These are phyloP conservation scores for Drosophila kanekoi DNA, from an alignment of 2,888 invertebrate species.

Conservation along the genomic window DNA sequence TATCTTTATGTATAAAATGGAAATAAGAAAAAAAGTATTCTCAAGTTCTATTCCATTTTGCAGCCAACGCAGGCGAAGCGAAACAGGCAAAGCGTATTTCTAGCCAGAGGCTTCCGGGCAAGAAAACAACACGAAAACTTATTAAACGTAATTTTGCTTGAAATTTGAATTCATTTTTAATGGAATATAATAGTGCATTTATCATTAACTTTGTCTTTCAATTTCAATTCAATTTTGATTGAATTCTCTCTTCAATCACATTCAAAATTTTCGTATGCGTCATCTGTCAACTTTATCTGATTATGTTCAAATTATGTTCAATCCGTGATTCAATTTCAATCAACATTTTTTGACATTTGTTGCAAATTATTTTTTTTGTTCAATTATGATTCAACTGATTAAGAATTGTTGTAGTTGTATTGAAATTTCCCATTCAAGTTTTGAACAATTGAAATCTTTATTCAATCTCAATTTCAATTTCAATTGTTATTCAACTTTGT, in stretches of 20 bases:
- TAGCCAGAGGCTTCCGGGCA: conserved; percentile 32
- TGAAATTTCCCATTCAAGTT: not conserved
- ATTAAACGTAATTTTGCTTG: not conserved
- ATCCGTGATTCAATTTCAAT: not conserved
- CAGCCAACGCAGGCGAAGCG: conserved; percentile 36
- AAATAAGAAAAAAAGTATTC: conserved; percentile 16
- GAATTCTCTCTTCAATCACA: not conserved
- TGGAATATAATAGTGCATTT: too few species aligned
- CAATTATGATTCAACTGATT: not conserved
- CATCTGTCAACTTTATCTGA: not conserved
- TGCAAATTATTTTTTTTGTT: not conserved
- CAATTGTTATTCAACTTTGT: conserved; percentile 24
- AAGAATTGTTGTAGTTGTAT: not conserved
- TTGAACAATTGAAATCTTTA: not conserved
- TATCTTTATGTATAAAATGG: not conserved
- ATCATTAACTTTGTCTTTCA: conserved; percentile 15
- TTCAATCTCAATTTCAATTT: conserved; percentile 21
- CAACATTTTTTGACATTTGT: not conserved
- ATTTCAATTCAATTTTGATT: not conserved
- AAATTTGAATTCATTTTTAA: conserved; percentile 9
- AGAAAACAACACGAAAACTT: conserved; percentile 3
- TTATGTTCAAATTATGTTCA: not conserved
- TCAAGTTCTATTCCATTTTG: conserved; percentile 46
- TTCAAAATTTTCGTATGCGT: too few species aligned
- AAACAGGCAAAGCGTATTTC: conserved; percentile 20